phyloP scores from a whole-genome alignment of 2,888 invertebrate genomes.

The Drosophila pseudotalamancana region DNA sequence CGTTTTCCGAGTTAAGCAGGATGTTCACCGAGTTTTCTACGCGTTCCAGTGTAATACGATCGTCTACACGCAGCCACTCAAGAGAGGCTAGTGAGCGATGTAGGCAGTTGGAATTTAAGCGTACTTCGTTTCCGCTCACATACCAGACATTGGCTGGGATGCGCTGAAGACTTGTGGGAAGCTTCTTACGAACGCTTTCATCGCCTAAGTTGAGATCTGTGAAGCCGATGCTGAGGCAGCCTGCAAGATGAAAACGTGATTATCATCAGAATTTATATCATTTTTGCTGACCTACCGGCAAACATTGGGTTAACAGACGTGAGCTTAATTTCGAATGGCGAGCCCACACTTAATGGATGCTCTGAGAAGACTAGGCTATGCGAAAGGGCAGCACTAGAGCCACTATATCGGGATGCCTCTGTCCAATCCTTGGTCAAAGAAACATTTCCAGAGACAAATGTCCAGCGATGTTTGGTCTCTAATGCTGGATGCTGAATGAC shows the following conservation, averaged over 20 bases:
- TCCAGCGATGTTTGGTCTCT: slow-evolving; percentile 84
- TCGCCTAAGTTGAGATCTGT: slow-evolving; percentile 88
- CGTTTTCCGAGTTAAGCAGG: slow-evolving; percentile 92
- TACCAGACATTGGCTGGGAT: slow-evolving; percentile 87
- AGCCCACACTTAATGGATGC: slow-evolving; percentile 82
- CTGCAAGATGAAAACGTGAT: slow-evolving; percentile 83
- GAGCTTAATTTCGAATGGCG: slow-evolving; percentile 84
- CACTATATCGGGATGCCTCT: slow-evolving; percentile 82
- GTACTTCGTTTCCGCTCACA: slow-evolving; percentile 87
- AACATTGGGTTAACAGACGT: slow-evolving; percentile 83
- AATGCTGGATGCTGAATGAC: slow-evolving; percentile 86
- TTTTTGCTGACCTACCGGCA: slow-evolving; percentile 73
- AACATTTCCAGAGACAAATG: slow-evolving; percentile 83
- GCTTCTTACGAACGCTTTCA: slow-evolving; percentile 87
- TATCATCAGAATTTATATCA: neutral
- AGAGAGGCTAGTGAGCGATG: slow-evolving; percentile 88
- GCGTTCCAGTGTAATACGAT: slow-evolving; percentile 90
- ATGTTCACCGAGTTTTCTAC: slow-evolving; percentile 89
- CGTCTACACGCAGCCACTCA: slow-evolving; percentile 92
- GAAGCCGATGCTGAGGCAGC: slow-evolving; percentile 91
- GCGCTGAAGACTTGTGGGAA: slow-evolving; percentile 87
- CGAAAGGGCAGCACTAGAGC: slow-evolving; percentile 81
- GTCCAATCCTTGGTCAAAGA: slow-evolving; percentile 84
- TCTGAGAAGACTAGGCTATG: slow-evolving; percentile 84
- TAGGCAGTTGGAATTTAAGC: slow-evolving; percentile 88